These are phyloP conservation scores for Acropternis orthonyx DNA, from an alignment of 2,797 vertebrate genomes.

Conservation along the genomic window DNA sequence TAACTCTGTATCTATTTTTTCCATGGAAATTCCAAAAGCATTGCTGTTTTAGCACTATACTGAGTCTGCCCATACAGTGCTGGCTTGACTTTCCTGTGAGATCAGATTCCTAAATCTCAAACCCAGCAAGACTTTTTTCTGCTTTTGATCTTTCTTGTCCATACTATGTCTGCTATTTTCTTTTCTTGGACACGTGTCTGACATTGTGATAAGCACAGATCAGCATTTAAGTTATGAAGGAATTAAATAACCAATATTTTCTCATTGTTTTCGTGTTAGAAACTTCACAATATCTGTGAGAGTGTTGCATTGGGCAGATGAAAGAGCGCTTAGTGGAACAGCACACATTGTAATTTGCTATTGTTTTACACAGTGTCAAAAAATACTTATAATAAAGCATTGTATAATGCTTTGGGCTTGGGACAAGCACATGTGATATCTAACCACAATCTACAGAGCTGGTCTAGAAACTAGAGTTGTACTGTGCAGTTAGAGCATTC, in stretches of 20 bases:
- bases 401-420: background rate
- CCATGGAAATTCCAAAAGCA: background rate
- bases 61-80: background rate
- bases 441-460: background rate
- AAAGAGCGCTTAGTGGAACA: background rate
- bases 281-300: background rate
- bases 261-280: background rate
- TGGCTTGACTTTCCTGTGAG: background rate
- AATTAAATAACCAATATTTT: background rate
- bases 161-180: background rate
- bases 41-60: background rate
- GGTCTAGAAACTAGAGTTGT: background rate
- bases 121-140: background rate
- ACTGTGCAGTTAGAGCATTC: background rate
- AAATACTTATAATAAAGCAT: background rate
- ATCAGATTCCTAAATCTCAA: background rate
- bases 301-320: background rate
- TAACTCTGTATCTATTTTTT: background rate
- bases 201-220: background rate
- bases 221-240: background rate
- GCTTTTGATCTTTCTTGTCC: background rate
- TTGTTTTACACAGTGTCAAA: background rate
- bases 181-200: background rate
- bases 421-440: background rate
- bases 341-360: background rate